phyloP scores from a whole-genome alignment of 2,797 vertebrate species.

The Premnoplex brunnescens region DNA sequence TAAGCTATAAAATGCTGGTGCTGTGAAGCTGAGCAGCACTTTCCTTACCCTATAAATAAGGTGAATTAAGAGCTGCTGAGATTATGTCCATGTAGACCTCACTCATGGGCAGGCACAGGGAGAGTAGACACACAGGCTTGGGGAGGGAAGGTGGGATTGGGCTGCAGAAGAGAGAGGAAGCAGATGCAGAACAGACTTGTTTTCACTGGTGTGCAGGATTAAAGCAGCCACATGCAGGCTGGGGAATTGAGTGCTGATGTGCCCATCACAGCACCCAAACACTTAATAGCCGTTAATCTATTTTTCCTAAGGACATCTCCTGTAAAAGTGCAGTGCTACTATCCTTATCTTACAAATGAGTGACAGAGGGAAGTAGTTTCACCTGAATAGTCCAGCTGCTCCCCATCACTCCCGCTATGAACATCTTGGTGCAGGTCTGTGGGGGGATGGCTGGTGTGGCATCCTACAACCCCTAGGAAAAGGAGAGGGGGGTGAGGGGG shows the following conservation, averaged over 20 bases:
- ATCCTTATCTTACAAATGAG: not conserved
- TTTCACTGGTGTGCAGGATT: not conserved
- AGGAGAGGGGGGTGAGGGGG: not conserved
- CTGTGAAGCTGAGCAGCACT: not conserved
- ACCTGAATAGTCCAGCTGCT: rapidly evolving
- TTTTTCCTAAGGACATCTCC: not conserved
- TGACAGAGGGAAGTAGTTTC: not conserved
- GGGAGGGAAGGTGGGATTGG: not conserved
- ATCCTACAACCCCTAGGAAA: too few relatives aligned
- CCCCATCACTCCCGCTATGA: not conserved
- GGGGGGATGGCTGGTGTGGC: not conserved
- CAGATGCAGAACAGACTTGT: not conserved
- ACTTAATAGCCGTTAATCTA: not conserved
- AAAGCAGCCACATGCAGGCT: not conserved
- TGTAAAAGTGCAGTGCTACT: not conserved
- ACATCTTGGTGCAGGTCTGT: not conserved
- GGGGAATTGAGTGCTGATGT: not conserved
- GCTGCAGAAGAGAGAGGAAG: not conserved
- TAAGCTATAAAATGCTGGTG: not conserved
- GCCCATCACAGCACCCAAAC: not conserved
- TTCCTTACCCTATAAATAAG: not conserved
- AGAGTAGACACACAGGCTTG: not conserved
- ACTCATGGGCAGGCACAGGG: not conserved
- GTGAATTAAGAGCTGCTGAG: not conserved
- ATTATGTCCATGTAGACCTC: not conserved